phyloP scores from a whole-genome alignment of 2,797 vertebrate genomes.

The Distichodus sexfasciatus region DNA sequence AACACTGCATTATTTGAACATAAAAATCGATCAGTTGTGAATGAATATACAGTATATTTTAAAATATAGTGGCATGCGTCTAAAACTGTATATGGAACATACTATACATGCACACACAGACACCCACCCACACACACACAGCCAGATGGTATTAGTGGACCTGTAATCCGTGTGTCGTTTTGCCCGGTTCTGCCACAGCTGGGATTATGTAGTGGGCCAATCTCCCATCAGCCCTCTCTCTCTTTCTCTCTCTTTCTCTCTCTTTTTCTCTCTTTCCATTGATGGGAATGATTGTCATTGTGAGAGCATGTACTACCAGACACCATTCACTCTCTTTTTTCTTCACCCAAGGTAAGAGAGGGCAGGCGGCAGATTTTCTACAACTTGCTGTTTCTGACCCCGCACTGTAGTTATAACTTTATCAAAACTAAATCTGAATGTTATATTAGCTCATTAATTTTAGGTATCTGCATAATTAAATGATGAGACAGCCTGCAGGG shows the following conservation, averaged over 20 bases:
- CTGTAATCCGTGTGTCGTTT: constrained; percentile 54
- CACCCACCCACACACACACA: constrained; percentile 31
- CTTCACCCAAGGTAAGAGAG: constrained; percentile 16
- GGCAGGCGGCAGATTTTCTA: not conserved
- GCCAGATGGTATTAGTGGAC: constrained; percentile 49
- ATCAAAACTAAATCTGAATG: too few species aligned
- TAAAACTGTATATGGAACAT: not conserved
- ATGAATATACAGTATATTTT: not conserved
- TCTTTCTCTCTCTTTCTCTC: not conserved
- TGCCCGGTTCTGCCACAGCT: constrained; percentile 36
- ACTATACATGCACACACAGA: constrained; percentile 18
- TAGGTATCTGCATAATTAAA: too few species aligned
- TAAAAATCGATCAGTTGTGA: not conserved
- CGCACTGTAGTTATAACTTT: not conserved
- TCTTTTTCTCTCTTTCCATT: constrained; percentile 1
- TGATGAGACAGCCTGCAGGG: too few species aligned
- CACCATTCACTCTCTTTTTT: not conserved
- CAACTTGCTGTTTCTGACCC: not conserved
- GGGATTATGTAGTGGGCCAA: constrained; percentile 51
- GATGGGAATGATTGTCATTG: constrained; percentile 53
- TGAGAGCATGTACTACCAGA: not conserved
- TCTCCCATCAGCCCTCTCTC: constrained; percentile 31
- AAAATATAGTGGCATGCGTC: not conserved
- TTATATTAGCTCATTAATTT: too few species aligned
- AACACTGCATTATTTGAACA: too few species aligned